A percentile compares a stretch with the other conserved stretches of the same genome.
These are phyloP conservation scores for Rutpela maculata DNA, from an alignment of 2,888 invertebrate species.

Conservation along the genomic window DNA sequence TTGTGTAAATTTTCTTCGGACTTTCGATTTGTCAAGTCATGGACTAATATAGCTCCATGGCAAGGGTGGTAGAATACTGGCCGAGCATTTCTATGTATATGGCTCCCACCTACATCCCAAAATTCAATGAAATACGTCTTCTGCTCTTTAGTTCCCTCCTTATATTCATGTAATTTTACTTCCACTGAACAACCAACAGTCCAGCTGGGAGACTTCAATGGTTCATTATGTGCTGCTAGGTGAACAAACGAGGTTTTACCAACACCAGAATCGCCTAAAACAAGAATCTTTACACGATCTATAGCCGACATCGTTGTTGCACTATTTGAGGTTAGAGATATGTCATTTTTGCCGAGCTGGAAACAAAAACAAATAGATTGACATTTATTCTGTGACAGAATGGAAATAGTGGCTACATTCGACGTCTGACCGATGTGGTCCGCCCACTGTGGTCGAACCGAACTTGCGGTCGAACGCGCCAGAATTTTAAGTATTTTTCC, in stretches of 20 bases:
- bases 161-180: constrained; percentile 95
- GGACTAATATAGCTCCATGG: constrained; percentile 96
- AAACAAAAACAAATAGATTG: too few relatives aligned
- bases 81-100: constrained; percentile 94
- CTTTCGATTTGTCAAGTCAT: constrained; percentile 97
- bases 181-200: constrained; percentile 97
- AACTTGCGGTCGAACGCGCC: too few relatives aligned
- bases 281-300: constrained; percentile 92
- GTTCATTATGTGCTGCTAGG: constrained; percentile 91
- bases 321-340: not conserved
- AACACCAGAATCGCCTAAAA: constrained; percentile 94
- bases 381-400: too few relatives aligned
- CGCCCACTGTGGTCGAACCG: too few relatives aligned
- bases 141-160: constrained; percentile 94
- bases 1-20: constrained; percentile 94
- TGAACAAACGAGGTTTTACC: constrained; percentile 97
- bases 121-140: constrained; percentile 94
- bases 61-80: constrained; percentile 95
- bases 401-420: too few relatives aligned
- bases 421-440: too few relatives aligned
- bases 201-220: constrained; percentile 92
- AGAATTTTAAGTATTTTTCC: too few relatives aligned
- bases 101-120: constrained; percentile 98
- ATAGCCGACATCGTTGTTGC: constrained; percentile 82
- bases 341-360: not conserved